Conservation (phyloP, 1,140 invertebrate genomes). For the Cherax quadricarinatus region DNA sequence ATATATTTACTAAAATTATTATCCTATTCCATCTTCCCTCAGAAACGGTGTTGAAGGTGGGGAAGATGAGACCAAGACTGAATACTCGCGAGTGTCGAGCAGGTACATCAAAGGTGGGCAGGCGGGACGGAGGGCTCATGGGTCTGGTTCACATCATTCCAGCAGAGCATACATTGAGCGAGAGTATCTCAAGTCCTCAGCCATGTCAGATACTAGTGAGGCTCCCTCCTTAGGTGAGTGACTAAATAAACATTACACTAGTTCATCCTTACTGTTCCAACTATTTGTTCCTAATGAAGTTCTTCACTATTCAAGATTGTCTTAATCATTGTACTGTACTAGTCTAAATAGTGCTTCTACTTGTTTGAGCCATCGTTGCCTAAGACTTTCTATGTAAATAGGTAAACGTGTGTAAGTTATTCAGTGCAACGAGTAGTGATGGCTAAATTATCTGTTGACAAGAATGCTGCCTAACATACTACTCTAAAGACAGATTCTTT, state of each 20-base stretch:
- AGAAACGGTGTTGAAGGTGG: neutral
- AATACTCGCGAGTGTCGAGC: conserved; percentile 67
- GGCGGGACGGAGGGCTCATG: conserved; percentile 82
- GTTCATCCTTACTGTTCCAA: neutral
- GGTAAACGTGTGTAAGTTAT: too few species aligned
- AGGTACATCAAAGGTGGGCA: conserved; percentile 88
- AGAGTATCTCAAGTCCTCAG: conserved; percentile 86
- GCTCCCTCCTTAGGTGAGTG: conserved; percentile 85
- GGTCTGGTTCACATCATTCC: conserved; percentile 89
- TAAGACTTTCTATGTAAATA: too few species aligned
- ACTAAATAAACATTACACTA: too few species aligned
- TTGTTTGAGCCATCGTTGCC: too few species aligned
- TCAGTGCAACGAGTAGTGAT: too few species aligned
- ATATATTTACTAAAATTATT: too few species aligned
- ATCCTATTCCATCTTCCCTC: neutral
- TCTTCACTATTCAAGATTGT: too few species aligned
- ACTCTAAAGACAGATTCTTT: neutral
- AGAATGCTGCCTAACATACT: too few species aligned
- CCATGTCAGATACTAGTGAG: conserved; percentile 95
- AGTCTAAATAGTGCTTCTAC: too few species aligned
- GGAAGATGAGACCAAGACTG: conserved; percentile 59
- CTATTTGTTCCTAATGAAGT: too few species aligned
- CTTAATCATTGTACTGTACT: too few species aligned
- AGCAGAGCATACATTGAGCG: conserved; percentile 87
- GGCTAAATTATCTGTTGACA: too few species aligned